phyloP scores from a whole-genome alignment of 2,113 vertebrate species.

The Gambusia holbrooki region DNA sequence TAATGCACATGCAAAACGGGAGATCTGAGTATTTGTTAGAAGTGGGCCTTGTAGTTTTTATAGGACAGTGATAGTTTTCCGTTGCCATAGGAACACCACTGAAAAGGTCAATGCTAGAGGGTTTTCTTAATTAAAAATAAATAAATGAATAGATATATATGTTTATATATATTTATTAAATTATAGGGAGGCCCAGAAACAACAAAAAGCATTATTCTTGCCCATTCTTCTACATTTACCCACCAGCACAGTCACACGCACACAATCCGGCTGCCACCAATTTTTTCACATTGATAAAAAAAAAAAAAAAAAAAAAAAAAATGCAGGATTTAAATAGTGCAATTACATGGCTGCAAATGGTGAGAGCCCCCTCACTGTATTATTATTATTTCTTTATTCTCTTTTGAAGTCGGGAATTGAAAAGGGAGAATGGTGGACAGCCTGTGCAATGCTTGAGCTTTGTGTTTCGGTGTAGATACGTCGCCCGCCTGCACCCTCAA shows the following conservation, averaged over 20 bases:
- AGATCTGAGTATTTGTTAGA: too few species aligned
- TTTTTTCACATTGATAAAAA: slow-evolving; percentile 72
- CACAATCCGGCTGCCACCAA: slow-evolving; percentile 23
- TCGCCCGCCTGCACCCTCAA: slow-evolving; percentile 79
- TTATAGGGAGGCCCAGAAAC: too few species aligned
- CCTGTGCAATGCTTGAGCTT: slow-evolving; percentile 71
- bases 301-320: slow-evolving; percentile 17
- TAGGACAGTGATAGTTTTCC: neutral
- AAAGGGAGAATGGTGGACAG: slow-evolving; percentile 79
- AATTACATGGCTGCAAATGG: slow-evolving; percentile 78
- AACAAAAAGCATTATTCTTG: slow-evolving; percentile 67
- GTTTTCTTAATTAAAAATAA: slow-evolving; percentile 73
- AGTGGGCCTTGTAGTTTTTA: too few species aligned
- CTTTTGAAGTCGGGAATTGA: slow-evolving; percentile 84
- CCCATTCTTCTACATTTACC: slow-evolving; percentile 64
- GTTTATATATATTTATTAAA: too few species aligned
- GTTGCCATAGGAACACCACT: slow-evolving; percentile 68
- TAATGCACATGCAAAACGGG: too few species aligned
- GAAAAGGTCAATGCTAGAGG: slow-evolving; percentile 76
- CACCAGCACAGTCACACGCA: neutral
- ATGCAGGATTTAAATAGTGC: slow-evolving; percentile 78
- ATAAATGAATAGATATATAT: too few species aligned
- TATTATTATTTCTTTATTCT: slow-evolving; percentile 80
- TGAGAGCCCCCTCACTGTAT: slow-evolving; percentile 70
- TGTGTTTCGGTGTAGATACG: slow-evolving; percentile 84